Evolutionary conservation across 2,797 vertebrate genomes (phyloP), one percentile per base, ranked within the genome.

Genomic region (Anguilla anguilla): DNA sequence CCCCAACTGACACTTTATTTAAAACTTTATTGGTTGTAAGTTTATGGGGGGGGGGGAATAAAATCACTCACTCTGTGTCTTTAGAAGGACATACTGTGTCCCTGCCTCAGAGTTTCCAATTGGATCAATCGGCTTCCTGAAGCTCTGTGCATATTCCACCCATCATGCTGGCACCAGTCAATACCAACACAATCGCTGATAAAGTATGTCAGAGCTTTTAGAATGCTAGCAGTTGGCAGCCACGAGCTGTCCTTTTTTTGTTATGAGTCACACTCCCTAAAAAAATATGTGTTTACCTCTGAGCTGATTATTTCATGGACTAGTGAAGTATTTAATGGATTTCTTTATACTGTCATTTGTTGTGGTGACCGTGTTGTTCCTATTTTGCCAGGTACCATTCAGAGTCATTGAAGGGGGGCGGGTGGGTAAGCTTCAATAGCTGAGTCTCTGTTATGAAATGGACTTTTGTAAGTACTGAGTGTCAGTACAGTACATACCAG

Each of bases 361-460:
- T 92, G 87, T 89, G 91, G 91, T 92, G 91, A 90, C 86, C 85
- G 43, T 77, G 88, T 83, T 85, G 77, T 85, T 88, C 9, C 84
- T 82, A 88, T 88, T 91, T 90, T 92, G 92, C 93, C 93, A 95
- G 93, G 92, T 93, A 93, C 92, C 91, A 92, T 94, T 92, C 91
- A 90, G 79, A 88, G 91, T 88, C 93, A 61, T 91, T 91, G 90
- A 92, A 94, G 92, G 92, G 92, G 10, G 53, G 7, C 6, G 53
- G 53, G 53, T 51, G 91, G 87, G 91, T 92, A 92, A 88, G 89
- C 92, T 91, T 92, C 35, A 6, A 17, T 7, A 17, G 31, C 31
- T 15, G 72, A 77, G 72, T 17, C 3, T n/a, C 25, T 35, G 19
- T 35, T 57, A 53, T 83, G 59, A 11, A n/a, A 59, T 25, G 43